Evolutionary conservation across 2,113 vertebrate species (phyloP), one percentile per base, ranked within the genome.

Genomic region (Coreoperca whiteheadi): DNA sequence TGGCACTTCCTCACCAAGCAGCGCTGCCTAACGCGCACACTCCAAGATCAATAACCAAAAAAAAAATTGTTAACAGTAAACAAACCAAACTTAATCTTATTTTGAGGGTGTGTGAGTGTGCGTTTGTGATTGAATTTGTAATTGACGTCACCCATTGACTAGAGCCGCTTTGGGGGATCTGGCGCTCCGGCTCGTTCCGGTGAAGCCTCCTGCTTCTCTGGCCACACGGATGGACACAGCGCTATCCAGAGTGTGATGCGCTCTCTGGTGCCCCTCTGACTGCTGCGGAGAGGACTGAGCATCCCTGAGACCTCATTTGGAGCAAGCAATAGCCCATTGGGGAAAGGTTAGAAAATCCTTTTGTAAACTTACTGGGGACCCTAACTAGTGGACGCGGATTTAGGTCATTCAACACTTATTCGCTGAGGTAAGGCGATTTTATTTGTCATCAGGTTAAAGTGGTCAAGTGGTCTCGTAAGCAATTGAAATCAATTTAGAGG

Each of bases 81-180:
- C 10, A 41, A 39, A 39, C 37, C 37, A 7, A 39, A n/a, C n/a
- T n/a, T n/a, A n/a, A n/a, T n/a, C n/a, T n/a, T n/a, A n/a, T n/a
- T n/a, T n/a, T n/a, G n/a, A n/a, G n/a, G n/a, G n/a, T 46, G 64
- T 66, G 39, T 30, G 61, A 14, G 32, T 5, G 68, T 32, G 66
- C 6, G 8, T 28, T 63, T 15, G 4, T 64, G 30, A 69, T 18
- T 28, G 61, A 2, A 61, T 5, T 50, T 20, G 63, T 69, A 69
- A 56, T 2, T 84, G 86, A 91, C 88, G 83, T 92, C 85, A 90
- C 41, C 30, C 28, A 83, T 71, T 76, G 74, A 71, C 70, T 15
- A 1, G 48, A 54, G 46, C 66, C 48, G 76, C 23, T 15, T 56
- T 53, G 72, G 16, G 32, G 61, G 70, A 66, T 61, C 37, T 72